Percentiles rank a stretch among this genome's conserved stretches.
These are phyloP conservation scores for Neotragus pygmaeus DNA, from an alignment of 2,113 vertebrate genomes.

Conservation along the genomic window DNA sequence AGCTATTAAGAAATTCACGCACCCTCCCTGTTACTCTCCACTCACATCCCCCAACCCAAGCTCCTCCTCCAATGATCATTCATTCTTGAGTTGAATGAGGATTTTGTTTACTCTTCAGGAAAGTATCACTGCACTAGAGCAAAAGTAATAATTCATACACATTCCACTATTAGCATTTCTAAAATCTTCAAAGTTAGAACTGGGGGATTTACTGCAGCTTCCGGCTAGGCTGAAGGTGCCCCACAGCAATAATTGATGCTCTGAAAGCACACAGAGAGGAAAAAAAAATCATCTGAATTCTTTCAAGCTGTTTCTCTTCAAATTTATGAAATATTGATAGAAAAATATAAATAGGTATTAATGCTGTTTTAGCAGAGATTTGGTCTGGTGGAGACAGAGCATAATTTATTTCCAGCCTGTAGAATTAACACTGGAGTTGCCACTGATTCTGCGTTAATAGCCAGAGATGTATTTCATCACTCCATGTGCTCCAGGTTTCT, in stretches of 20 bases:
- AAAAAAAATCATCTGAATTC: conserved; percentile 47
- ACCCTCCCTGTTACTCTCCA: not conserved
- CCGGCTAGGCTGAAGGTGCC: conserved; percentile 48
- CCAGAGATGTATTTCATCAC: not conserved
- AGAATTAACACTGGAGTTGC: conserved; percentile 32
- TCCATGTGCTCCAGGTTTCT: not conserved
- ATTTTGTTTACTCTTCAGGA: conserved; percentile 52
- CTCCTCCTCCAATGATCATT: not conserved
- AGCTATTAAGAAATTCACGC: not conserved
- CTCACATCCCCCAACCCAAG: not conserved
- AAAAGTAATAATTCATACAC: conserved; percentile 61
- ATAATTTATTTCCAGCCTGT: conserved; percentile 51
- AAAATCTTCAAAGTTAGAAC: conserved; percentile 65
- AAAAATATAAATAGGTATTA: conserved; percentile 70
- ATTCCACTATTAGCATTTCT: conserved; percentile 58
- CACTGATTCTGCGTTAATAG: not conserved
- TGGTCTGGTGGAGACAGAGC: conserved; percentile 13
- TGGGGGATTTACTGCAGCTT: conserved; percentile 57
- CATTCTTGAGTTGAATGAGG: not conserved
- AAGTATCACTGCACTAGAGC: conserved; percentile 7
- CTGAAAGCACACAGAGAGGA: conserved; percentile 18
- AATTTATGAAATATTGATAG: conserved; percentile 71
- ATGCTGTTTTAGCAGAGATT: conserved; percentile 56
- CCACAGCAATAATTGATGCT: conserved; percentile 59
- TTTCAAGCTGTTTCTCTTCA: conserved; percentile 65